phyloP scores from a whole-genome alignment of 2,888 invertebrate species.

The Limnephilus lunatus region DNA sequence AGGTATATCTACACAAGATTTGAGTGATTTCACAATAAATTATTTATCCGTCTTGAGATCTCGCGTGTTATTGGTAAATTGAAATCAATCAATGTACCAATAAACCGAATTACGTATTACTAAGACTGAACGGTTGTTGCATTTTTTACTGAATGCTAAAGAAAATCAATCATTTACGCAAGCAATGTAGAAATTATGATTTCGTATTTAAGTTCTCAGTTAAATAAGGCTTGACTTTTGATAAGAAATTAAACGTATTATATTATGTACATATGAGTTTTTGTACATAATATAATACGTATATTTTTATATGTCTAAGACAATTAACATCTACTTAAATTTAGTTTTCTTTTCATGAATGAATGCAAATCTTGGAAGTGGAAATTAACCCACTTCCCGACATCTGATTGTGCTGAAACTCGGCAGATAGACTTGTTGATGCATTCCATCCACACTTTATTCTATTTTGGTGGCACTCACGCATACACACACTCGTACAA shows the following conservation, averaged over 20 bases:
- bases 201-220: background rate
- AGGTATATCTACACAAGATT: background rate
- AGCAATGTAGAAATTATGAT: background rate
- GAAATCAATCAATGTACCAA: background rate
- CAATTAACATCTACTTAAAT: too few relatives aligned
- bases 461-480: too few relatives aligned
- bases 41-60: background rate
- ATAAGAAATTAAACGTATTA: background rate
- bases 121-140: background rate
- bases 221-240: background rate
- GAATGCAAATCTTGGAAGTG: too few relatives aligned
- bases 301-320: too few relatives aligned
- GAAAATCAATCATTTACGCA: background rate
- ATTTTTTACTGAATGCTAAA: background rate
- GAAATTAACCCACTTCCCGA: too few relatives aligned
- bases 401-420: too few relatives aligned
- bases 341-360: too few relatives aligned
- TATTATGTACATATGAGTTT: background rate
- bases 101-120: background rate
- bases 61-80: background rate
- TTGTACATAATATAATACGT: too few relatives aligned
- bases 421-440: too few relatives aligned
- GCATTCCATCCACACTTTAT: too few relatives aligned
- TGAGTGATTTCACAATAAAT: background rate
- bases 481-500: too few relatives aligned